These are phyloP conservation scores for Phalacrocorax carbo DNA, from an alignment of 2,113 vertebrate species.

Conservation along the genomic window DNA sequence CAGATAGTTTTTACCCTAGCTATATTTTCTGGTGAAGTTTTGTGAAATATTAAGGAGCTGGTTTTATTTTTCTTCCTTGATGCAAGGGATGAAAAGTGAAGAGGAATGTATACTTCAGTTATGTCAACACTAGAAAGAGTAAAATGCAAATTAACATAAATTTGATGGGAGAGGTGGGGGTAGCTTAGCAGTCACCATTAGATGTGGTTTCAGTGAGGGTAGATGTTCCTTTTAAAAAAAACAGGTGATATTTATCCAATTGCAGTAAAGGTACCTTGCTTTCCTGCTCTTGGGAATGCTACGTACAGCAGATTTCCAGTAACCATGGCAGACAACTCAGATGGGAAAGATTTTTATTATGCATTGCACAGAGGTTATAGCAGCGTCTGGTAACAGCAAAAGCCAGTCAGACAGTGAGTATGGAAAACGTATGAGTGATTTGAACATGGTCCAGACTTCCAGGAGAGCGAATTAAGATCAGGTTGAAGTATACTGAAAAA, in stretches of 20 bases:
- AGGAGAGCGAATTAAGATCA: not conserved
- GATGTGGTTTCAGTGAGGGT: not conserved
- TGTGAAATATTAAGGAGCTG: not conserved
- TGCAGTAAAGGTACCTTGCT: not conserved
- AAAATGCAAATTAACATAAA: not conserved
- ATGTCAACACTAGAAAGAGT: not conserved
- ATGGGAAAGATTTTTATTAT: constrained; percentile 65
- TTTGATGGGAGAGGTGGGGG: not conserved
- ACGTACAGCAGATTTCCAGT: constrained; percentile 48
- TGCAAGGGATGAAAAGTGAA: not conserved
- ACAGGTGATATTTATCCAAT: constrained; percentile 23
- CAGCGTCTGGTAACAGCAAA: constrained; percentile 22
- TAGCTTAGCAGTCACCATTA: not conserved
- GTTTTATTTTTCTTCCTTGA: not conserved
- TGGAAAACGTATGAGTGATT: constrained; percentile 12
- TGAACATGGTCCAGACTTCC: not conserved
- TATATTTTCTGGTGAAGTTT: constrained; percentile 14
- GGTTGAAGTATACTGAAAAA: not conserved
- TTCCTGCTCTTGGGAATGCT: constrained; percentile 41
- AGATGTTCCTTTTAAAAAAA: not conserved
- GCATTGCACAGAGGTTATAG: constrained; percentile 42
- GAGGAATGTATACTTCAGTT: not conserved
- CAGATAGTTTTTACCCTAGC: constrained; percentile 7
- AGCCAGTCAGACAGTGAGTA: constrained; percentile 6
- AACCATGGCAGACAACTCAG: constrained; percentile 52